Percentiles rank a stretch among this genome's conserved stretches.
These are phyloP conservation scores for Protosalanx chinensis DNA, from an alignment of 2,797 vertebrate species.

Conservation along the genomic window DNA sequence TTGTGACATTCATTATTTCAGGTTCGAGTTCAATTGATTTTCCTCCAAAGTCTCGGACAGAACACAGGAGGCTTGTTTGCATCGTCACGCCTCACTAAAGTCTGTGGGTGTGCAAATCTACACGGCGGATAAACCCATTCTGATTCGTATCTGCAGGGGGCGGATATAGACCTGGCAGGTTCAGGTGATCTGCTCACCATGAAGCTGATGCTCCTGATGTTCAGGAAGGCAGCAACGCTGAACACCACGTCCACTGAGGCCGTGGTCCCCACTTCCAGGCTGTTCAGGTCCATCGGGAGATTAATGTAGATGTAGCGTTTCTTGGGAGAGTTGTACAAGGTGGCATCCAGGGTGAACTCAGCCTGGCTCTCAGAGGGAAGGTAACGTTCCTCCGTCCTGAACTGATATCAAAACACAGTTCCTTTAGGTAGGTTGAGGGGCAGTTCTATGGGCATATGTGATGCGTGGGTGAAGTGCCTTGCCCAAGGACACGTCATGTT, in stretches of 20 bases:
- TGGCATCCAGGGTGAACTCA: constrained; percentile 61
- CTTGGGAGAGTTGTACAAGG: constrained; percentile 80
- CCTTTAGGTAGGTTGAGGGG: too few relatives aligned
- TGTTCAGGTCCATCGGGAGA: constrained; percentile 62
- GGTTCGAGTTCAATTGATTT: neutral
- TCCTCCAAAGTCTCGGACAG: neutral
- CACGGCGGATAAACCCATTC: too few relatives aligned
- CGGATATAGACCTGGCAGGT: too few relatives aligned
- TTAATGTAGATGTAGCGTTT: constrained; percentile 87
- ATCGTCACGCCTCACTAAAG: too few relatives aligned
- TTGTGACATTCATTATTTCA: neutral
- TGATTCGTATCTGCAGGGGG: too few relatives aligned
- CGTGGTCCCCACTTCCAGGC: constrained; percentile 66
- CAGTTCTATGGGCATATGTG: too few relatives aligned
- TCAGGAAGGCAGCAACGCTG: constrained; percentile 66
- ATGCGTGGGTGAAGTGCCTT: too few relatives aligned
- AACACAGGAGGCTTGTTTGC: too few relatives aligned
- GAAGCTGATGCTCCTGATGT: constrained; percentile 79
- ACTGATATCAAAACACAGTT: constrained; percentile 61
- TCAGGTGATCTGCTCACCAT: constrained; percentile 70
- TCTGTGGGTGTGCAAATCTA: too few relatives aligned
- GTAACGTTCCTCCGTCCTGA: constrained; percentile 69
- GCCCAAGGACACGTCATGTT: too few relatives aligned
- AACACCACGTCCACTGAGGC: constrained; percentile 74
- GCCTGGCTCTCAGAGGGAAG: constrained; percentile 77